Evolutionary conservation across 2,888 invertebrate species (phyloP), one percentile per base, ranked within the genome.

Genomic region (Mesorhabditis spiculigera): DNA sequence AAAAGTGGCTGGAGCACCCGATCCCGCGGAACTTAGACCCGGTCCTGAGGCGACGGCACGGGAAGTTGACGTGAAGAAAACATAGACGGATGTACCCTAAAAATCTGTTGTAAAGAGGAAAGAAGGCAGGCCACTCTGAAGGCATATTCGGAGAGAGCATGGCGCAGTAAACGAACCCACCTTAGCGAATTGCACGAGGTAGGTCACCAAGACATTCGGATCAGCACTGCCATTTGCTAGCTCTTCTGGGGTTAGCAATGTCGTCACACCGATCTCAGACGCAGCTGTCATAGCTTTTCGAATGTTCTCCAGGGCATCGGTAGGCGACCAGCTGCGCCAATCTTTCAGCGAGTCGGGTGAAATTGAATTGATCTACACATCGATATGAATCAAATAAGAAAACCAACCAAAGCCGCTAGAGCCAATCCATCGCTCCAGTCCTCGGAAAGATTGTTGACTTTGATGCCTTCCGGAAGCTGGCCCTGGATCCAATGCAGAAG

Each of bases 141-240:
- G 28, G 28, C 28, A 28, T 28, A 28, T 28, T 28, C 28, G 28
- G 28, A 28, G 28, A 28, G 28, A 28, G 28, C 28, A 28, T 28
- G 1, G 3, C 28, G 28, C 28, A 28, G 28, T 28, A 28, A 28
- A 3, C 28, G 3, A 28, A 28, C 28, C 28, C 28, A 50, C 58
- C 3, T 50, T 10, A n/a, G 93, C 93, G 89, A 93, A 94, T 87
- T 94, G 93, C 63, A 93, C 92, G 80, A 94, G 88, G 87, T 94
- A 94, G 5, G 94, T 94, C 93, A 94, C 94, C 92, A 94, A 93
- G 44, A 92, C 92, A 88, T 92, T 91, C 87, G 94, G 94, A 87
- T 94, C 94, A 76, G 93, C 91, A 86, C 93, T 93, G 45, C 93
- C 93, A 88, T 93, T 93, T 72, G 92, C 91, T 90, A 94, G 91